Conservation (phyloP, 2,888 invertebrate genomes). For the Hedya salicella region DNA sequence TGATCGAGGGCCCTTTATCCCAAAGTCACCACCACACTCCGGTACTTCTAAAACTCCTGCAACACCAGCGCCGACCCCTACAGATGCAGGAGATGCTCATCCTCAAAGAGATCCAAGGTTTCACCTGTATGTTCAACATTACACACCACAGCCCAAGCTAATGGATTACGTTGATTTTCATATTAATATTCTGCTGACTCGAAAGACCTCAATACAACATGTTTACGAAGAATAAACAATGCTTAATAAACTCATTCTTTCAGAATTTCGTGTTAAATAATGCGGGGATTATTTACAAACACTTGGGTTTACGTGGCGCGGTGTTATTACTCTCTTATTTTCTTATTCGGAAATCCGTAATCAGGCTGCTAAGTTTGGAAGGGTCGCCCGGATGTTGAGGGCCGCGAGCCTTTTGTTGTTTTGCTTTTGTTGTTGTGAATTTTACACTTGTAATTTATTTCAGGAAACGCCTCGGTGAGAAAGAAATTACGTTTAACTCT, state of each 20-base stretch:
- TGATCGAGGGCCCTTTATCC: slow-evolving; percentile 69
- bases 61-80: slow-evolving; percentile 60
- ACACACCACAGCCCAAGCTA: slow-evolving; percentile 72
- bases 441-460: slow-evolving; percentile 86
- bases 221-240: slow-evolving; percentile 53
- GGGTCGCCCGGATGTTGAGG: slow-evolving; percentile 83
- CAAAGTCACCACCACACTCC: slow-evolving; percentile 46
- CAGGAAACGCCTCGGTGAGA: slow-evolving; percentile 83
- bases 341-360: slow-evolving; percentile 84
- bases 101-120: slow-evolving; percentile 71
- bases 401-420: slow-evolving; percentile 84
- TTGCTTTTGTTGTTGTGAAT: slow-evolving; percentile 84
- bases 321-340: slow-evolving; percentile 75
- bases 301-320: slow-evolving; percentile 62
- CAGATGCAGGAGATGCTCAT: slow-evolving; percentile 46
- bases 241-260: slow-evolving; percentile 42
- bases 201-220: slow-evolving; percentile 69
- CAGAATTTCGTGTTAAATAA: slow-evolving; percentile 54
- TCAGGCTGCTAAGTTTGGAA: slow-evolving; percentile 84
- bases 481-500: slow-evolving; percentile 83
- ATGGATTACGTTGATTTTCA: slow-evolving; percentile 77
- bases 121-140: slow-evolving; percentile 72
- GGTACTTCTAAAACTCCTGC: slow-evolving; percentile 49
- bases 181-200: slow-evolving; percentile 66
- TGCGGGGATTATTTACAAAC: slow-evolving; percentile 64